phyloP scores from a whole-genome alignment of 2,113 vertebrate species.

The Galemys pyrenaicus region DNA sequence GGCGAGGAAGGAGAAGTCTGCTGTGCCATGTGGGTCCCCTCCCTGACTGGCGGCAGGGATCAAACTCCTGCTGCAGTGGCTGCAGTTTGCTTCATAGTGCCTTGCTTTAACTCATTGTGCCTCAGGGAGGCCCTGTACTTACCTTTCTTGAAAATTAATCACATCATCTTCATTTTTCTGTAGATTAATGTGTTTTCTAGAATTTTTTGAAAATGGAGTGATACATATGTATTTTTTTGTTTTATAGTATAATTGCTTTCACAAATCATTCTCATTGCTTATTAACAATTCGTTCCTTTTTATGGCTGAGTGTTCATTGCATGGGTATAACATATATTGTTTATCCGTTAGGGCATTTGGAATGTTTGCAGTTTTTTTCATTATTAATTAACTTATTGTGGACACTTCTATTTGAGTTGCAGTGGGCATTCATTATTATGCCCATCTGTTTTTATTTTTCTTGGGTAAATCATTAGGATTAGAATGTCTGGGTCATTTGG shows the following conservation, averaged over 20 bases:
- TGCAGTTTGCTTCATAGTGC: too few relatives aligned
- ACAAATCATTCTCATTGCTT: background rate
- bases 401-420: background rate
- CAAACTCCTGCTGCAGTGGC: too few relatives aligned
- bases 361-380: background rate
- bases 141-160: background rate
- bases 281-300: background rate
- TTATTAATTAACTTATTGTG: background rate
- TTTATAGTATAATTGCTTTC: background rate
- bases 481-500: background rate
- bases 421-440: background rate
- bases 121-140: too few relatives aligned
- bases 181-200: background rate
- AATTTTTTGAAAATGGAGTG: background rate
- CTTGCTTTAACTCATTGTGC: too few relatives aligned
- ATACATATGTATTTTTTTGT: background rate
- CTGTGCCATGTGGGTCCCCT: too few relatives aligned
- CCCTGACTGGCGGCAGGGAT: too few relatives aligned
- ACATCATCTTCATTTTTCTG: background rate
- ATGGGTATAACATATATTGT: background rate
- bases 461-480: background rate
- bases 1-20: too few relatives aligned
- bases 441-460: background rate
- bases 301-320: background rate
- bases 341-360: background rate